phyloP scores from a whole-genome alignment of 2,888 invertebrate species.

The Itoplectis maculator region DNA sequence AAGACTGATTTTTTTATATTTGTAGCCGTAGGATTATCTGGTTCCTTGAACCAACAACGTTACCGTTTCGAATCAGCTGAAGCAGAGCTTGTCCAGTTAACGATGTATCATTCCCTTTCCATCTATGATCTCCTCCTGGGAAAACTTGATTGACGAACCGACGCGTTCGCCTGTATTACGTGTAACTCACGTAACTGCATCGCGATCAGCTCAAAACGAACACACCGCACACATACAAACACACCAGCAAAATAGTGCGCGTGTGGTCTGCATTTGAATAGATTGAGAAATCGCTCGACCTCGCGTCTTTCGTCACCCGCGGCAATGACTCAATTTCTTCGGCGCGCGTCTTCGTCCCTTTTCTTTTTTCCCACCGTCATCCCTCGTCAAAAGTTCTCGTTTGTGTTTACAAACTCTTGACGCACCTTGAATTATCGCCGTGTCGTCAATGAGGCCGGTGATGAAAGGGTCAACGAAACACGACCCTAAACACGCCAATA shows the following conservation, averaged over 20 bases:
- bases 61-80: not conserved
- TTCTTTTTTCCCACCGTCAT: constrained; percentile 6
- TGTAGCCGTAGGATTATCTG: not conserved
- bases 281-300: constrained; percentile 46
- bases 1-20: too few relatives aligned
- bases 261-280: constrained; percentile 44
- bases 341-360: not conserved
- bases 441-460: not conserved
- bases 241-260: constrained; percentile 13
- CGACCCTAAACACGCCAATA: constrained; percentile 16
- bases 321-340: constrained; percentile 44
- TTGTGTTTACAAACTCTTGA: constrained; percentile 15
- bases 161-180: constrained; percentile 5
- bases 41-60: not conserved
- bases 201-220: not conserved
- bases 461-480: constrained; percentile 34
- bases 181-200: constrained; percentile 45
- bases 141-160: constrained; percentile 36
- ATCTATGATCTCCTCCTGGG: not conserved
- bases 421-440: not conserved
- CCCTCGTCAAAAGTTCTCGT: constrained; percentile 8
- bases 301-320: constrained; percentile 46
- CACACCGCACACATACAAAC: not conserved
- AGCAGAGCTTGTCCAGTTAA: not conserved
- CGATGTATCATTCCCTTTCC: constrained; percentile 26